Conservation (phyloP, 2,888 invertebrate genomes). For the Coelogynopora nodosa region DNA sequence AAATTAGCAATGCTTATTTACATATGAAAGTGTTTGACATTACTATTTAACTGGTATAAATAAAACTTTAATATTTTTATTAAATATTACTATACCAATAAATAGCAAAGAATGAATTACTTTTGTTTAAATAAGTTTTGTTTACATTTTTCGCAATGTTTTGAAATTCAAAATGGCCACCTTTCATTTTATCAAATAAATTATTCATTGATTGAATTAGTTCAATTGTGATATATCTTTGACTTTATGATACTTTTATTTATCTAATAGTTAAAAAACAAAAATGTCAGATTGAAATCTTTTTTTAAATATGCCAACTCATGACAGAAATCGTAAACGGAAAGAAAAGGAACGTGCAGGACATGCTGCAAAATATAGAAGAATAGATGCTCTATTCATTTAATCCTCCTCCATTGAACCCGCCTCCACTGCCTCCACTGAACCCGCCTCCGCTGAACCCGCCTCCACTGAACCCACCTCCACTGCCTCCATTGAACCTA, state of each 20-base stretch:
- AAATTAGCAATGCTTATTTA: no score
- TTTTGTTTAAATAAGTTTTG: no score
- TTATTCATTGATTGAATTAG: no score
- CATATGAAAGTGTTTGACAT: no score
- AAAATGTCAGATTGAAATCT: neutral
- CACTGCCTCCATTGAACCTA: neutral
- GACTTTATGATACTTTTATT: neutral
- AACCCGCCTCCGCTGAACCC: neutral
- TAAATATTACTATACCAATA: no score
- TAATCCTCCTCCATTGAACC: neutral
- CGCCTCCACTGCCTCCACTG: neutral
- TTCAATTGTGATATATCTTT: no score
- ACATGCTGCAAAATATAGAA: conserved; percentile 28
- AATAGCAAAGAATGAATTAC: no score
- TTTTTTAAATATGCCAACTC: conserved; percentile 25
- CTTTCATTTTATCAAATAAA: no score
- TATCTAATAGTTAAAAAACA: conserved; percentile 12
- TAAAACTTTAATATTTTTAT: no score
- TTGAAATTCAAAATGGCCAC: no score
- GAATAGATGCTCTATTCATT: neutral
- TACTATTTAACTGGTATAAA: no score
- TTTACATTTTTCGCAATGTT: no score
- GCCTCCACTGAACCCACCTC: neutral
- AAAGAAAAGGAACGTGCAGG: conserved; percentile 17
- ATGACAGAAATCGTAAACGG: conserved; percentile 21